phyloP scores from a whole-genome alignment of 2,113 vertebrate species.

The Anthoscopus minutus region DNA sequence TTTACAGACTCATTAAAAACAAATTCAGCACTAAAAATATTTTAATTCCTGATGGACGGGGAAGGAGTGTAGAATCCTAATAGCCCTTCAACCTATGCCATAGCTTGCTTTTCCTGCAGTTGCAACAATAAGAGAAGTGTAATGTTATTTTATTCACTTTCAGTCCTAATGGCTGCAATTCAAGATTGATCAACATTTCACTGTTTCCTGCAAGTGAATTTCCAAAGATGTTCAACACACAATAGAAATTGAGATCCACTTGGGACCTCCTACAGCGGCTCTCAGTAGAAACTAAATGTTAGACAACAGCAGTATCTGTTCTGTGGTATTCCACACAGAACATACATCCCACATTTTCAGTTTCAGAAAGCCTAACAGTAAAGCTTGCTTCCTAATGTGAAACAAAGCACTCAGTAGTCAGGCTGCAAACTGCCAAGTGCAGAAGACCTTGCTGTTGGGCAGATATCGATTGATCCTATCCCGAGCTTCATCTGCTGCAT shows the following conservation, averaged over 20 bases:
- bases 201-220: not conserved
- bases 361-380: not conserved
- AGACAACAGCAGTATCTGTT: not conserved
- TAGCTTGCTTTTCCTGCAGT: not conserved
- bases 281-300: not conserved
- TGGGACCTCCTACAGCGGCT: not conserved
- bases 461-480: slow-evolving; percentile 90
- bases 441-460: slow-evolving; percentile 87
- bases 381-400: not conserved
- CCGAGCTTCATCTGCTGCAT: slow-evolving; percentile 92
- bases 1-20: not conserved
- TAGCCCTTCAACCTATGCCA: not conserved
- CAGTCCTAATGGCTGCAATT: not conserved
- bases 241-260: not conserved
- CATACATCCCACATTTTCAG: not conserved
- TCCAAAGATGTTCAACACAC: not conserved
- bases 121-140: not conserved
- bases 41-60: not conserved
- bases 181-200: not conserved
- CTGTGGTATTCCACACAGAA: not conserved
- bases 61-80: not conserved
- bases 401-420: not conserved
- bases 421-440: not conserved
- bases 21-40: not conserved
- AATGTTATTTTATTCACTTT: not conserved